Percentiles rank a stretch among this genome's conserved stretches.
phyloP scores from a whole-genome alignment of 2,113 vertebrate genomes.

The Chlorodrepanis virens region DNA sequence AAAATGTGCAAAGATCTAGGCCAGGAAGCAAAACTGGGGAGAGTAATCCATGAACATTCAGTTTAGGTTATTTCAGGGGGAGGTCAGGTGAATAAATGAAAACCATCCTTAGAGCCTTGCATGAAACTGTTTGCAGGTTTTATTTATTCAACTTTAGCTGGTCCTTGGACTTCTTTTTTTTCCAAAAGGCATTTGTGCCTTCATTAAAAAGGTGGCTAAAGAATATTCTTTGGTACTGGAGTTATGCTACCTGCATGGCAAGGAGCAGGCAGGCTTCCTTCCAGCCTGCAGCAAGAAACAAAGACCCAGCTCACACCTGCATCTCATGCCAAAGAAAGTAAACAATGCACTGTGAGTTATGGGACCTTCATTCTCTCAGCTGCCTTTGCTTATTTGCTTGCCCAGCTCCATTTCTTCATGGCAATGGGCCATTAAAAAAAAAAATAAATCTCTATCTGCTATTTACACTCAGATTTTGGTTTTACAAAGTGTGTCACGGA shows the following conservation, averaged over 20 bases:
- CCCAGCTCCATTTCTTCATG: background rate
- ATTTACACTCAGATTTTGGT: constrained; percentile 2
- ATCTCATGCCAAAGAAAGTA: background rate
- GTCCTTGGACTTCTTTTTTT: background rate
- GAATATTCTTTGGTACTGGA: background rate
- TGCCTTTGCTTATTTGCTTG: constrained; percentile 11
- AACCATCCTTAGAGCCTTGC: background rate
- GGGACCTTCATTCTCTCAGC: constrained; percentile 10
- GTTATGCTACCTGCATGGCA: background rate
- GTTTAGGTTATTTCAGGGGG: background rate
- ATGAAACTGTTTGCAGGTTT: background rate
- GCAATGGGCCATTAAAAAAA: background rate
- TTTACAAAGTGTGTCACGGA: background rate
- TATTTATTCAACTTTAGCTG: background rate
- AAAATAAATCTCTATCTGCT: constrained; percentile 5
- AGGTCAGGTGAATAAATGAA: background rate
- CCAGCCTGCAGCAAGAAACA: constrained; percentile 17
- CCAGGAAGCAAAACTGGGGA: background rate
- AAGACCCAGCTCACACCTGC: background rate
- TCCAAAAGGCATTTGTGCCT: background rate
- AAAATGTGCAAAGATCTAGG: constrained; percentile 23
- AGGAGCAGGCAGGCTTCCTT: background rate
- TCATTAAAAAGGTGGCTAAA: background rate
- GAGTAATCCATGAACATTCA: background rate
- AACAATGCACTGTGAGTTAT: constrained; percentile 16